Evolutionary conservation across 2,888 invertebrate species (phyloP).

Genomic region (Ophraella communa): DNA sequence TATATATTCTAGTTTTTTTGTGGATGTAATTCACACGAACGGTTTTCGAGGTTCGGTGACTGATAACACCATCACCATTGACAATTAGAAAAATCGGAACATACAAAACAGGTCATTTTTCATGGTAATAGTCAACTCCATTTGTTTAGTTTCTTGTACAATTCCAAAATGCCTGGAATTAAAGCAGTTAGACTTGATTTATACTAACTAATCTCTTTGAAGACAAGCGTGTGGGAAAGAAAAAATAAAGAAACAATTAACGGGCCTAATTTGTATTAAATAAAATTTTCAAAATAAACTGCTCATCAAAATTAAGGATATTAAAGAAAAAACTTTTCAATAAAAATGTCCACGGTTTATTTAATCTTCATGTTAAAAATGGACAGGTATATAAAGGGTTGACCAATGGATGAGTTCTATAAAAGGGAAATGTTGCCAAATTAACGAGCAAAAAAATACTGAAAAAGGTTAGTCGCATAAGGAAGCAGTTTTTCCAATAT

Average conservation of each 20-base stretch:
- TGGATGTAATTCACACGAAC: background rate
- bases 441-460: too few relatives aligned
- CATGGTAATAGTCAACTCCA: constrained; percentile 33
- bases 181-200: constrained; percentile 37
- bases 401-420: too few relatives aligned
- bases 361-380: too few relatives aligned
- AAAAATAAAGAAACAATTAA: constrained; percentile 11
- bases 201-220: constrained; percentile 33
- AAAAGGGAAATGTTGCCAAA: too few relatives aligned
- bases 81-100: constrained; percentile 17
- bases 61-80: constrained; percentile 8
- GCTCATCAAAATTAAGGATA: too few relatives aligned
- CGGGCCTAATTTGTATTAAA: background rate
- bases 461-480: too few relatives aligned
- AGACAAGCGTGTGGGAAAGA: constrained; percentile 28
- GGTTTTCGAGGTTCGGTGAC: too few relatives aligned
- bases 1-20: background rate
- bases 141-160: constrained; percentile 35
- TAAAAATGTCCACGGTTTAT: too few relatives aligned
- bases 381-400: too few relatives aligned
- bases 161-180: constrained; percentile 26
- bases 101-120: constrained; percentile 32
- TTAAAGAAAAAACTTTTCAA: too few relatives aligned
- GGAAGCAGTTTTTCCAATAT: too few relatives aligned
- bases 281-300: constrained; percentile 5